phyloP scores from a whole-genome alignment of 1,140 invertebrate genomes.

The Stegodyphus dumicola region DNA sequence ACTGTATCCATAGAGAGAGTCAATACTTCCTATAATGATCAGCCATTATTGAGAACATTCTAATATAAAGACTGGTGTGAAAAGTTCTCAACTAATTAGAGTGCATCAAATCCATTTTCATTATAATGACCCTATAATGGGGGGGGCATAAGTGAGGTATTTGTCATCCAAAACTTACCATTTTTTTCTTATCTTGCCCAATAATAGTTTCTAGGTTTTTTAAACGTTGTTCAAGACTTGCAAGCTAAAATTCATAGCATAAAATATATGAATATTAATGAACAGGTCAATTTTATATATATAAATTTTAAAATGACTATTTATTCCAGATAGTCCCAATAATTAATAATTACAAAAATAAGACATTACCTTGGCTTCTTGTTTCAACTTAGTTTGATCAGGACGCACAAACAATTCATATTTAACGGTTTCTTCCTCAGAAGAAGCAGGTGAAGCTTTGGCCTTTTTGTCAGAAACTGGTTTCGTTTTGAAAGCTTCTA shows the following conservation, averaged over 20 bases:
- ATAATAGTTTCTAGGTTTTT: constrained; percentile 81
- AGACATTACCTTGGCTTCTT: constrained; percentile 75
- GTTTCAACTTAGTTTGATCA: constrained; percentile 76
- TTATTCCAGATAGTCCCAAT: too few species aligned
- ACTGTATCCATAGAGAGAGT: too few species aligned
- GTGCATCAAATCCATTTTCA: too few species aligned
- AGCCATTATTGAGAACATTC: too few species aligned
- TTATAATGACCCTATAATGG: too few species aligned
- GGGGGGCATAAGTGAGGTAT: neutral
- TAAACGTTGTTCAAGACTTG: constrained; percentile 76
- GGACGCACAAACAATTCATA: constrained; percentile 76
- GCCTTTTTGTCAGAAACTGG: constrained; percentile 30
- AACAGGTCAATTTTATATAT: too few species aligned
- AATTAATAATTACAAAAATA: neutral
- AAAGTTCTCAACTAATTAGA: too few species aligned
- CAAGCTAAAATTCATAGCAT: constrained; percentile 31
- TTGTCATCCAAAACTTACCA: constrained; percentile 66
- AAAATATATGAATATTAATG: too few species aligned
- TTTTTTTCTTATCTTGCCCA: constrained; percentile 75
- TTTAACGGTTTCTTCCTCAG: constrained; percentile 67
- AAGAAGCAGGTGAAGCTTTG: constrained; percentile 8
- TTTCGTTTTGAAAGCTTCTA: constrained; percentile 62
- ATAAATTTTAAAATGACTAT: too few species aligned
- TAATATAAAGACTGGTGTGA: too few species aligned
- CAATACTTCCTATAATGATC: too few species aligned